Conservation (phyloP, 1,140 invertebrate species). For the Magallana ariakensis region DNA sequence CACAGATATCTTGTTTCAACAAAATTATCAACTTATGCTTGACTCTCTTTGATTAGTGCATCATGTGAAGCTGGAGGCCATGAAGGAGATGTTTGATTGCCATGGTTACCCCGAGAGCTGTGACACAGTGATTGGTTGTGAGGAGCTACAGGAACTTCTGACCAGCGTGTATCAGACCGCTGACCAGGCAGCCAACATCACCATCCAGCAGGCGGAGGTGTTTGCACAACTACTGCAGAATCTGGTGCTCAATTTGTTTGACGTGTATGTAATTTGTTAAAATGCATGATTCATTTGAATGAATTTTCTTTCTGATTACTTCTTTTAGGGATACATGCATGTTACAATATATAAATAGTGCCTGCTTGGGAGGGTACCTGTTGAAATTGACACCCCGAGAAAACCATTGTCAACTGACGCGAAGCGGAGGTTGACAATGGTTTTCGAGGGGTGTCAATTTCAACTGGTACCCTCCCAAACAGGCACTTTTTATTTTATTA, state of each 20-base stretch:
- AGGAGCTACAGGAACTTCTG: slow-evolving; percentile 83
- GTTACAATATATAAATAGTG: too few relatives aligned
- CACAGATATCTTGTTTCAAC: too few relatives aligned
- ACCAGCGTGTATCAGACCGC: slow-evolving; percentile 85
- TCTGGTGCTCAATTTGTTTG: slow-evolving; percentile 69
- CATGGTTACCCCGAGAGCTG: slow-evolving; percentile 84
- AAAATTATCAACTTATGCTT: background rate
- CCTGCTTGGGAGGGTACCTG: too few relatives aligned
- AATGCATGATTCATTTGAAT: too few relatives aligned
- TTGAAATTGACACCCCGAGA: too few relatives aligned
- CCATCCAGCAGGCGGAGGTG: slow-evolving; percentile 79
- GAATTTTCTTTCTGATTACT: too few relatives aligned
- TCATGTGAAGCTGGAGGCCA: slow-evolving; percentile 81
- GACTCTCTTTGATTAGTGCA: slow-evolving; percentile 81
- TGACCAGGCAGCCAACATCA: slow-evolving; percentile 79
- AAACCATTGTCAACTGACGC: too few relatives aligned
- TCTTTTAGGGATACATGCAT: too few relatives aligned
- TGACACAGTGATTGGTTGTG: slow-evolving; percentile 82
- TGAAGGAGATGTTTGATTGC: slow-evolving; percentile 83
- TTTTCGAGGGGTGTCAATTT: too few relatives aligned
- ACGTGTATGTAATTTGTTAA: slow-evolving; percentile 61
- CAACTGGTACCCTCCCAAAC: too few relatives aligned
- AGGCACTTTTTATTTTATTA: too few relatives aligned
- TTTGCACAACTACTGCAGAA: slow-evolving; percentile 69
- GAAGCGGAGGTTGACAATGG: too few relatives aligned